A percentile compares a stretch with the other conserved stretches of the same genome.
Evolutionary conservation across 2,113 vertebrate genomes (phyloP).

Genomic region (Urocynchramus pylzowi): DNA sequence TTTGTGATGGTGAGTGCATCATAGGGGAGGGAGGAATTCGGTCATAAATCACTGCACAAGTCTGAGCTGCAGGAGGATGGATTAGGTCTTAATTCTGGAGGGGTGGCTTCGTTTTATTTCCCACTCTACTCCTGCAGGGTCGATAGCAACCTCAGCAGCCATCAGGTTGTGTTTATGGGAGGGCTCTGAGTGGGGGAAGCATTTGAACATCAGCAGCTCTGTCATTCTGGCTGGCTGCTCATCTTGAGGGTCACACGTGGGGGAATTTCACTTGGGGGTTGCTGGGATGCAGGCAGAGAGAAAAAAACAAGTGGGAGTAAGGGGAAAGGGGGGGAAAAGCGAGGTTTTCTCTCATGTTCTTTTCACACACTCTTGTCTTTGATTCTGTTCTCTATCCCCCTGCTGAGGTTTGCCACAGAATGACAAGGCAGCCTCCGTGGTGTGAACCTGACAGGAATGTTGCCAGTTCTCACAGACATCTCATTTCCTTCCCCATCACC

Average conservation of each 20-base stretch:
- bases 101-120: background rate
- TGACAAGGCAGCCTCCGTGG: background rate
- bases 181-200: background rate
- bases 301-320: background rate
- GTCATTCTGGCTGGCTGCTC: background rate
- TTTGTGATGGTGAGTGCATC: background rate
- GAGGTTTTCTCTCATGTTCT: background rate
- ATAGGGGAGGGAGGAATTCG: background rate
- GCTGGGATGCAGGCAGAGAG: background rate
- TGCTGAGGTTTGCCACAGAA: background rate
- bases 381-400: background rate
- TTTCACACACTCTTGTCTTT: background rate
- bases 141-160: background rate
- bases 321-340: background rate
- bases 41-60: background rate
- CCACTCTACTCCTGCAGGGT: background rate
- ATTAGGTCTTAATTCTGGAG: background rate
- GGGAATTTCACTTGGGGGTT: background rate
- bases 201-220: background rate
- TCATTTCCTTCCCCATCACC: background rate
- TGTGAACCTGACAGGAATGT: background rate
- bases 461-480: background rate
- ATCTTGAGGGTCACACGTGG: background rate
- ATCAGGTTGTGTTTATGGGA: background rate
- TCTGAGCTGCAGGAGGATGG: background rate